Base-by-base conservation (phyloP, 2,113 vertebrate species). In the Rattus rattus region DNA sequence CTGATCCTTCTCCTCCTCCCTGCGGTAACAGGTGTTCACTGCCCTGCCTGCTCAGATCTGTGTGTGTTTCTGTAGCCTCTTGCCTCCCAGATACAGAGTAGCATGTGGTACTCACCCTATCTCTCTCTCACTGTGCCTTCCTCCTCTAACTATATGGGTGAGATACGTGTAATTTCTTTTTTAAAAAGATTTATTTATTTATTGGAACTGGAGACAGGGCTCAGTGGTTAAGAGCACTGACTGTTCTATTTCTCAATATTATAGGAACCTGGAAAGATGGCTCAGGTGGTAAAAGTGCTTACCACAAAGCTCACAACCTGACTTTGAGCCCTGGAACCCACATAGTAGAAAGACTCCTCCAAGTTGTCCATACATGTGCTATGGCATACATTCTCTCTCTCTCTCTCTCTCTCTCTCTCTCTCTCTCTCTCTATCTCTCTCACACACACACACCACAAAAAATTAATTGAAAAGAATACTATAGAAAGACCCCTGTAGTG, bases 31-130 rank as follows among this genome's bases (percentile, higher is more conserved):
- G 61, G 5, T 86, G 43, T 86, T 12, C 19, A 49, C 9, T 24
- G 65, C 84, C 4, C 1, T 36, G 76, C 63, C 22, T 85, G 88
- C 76, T 52, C 33, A 89, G 87, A 33, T 75, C 36, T 24, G 2
- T 84, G 0, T 94, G 49, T 92, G 56, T 91, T 56, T 88, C 39
- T 88, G 13, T 73, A 88, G 14, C 11, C 49, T 92, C 22, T 67
- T 92, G 67, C 39, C 30, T 92, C 91, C 72, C 69, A 92, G 30
- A 79, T 92, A 88, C 89, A 92, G 30, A 47, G 30, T 8, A 65
- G 63, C 24, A 67, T 67, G 69, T 70, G 39, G 30, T 59, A n/a
- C 11, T 79, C 28, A 43, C 69, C 36, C 26, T 12, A 19, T 83
- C 65, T 22, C 43, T 83, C n/a, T 77, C 47, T 89, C 14, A 7